Evolutionary conservation across 64 coral and sea anemone species (phyloP).

Genomic region (Stichodactyla helianthus): DNA sequence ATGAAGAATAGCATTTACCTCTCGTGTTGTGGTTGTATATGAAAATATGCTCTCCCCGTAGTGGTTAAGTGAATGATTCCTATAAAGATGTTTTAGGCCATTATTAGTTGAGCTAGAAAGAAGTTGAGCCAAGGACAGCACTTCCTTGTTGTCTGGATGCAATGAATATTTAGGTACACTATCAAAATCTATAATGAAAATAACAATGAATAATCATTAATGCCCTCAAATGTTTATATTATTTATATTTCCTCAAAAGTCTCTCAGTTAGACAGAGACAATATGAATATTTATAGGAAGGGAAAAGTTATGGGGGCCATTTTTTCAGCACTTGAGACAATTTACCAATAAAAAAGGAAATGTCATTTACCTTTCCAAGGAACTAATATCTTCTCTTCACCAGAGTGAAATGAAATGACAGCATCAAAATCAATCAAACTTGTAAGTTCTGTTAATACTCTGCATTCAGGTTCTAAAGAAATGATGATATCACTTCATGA

Average conservation of each 20-base stretch:
- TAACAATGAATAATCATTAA: not conserved
- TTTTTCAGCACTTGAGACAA: no score
- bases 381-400: conserved; percentile 58
- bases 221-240: not conserved
- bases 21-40: conserved; percentile 47
- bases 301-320: no score
- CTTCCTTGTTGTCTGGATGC: conserved; percentile 13
- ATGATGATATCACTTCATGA: not conserved
- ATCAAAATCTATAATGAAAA: not conserved
- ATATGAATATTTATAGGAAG: no score
- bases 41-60: conserved; percentile 61
- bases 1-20: conserved; percentile 23
- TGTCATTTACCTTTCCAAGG: conserved; percentile 47
- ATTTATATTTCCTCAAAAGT: not conserved
- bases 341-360: no score
- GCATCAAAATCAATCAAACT: conserved; percentile 57
- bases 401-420: conserved; percentile 78
- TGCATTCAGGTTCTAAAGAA: conserved; percentile 80
- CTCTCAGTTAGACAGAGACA: not conserved
- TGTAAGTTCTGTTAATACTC: conserved; percentile 58
- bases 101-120: conserved; percentile 39
- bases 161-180: not conserved
- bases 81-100: conserved; percentile 22
- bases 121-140: conserved; percentile 45
- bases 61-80: conserved; percentile 27